A percentile compares a stretch with the other conserved stretches of the same genome.
phyloP scores from a whole-genome alignment of 2,797 vertebrate genomes.

The Triplophysa bombifrons region DNA sequence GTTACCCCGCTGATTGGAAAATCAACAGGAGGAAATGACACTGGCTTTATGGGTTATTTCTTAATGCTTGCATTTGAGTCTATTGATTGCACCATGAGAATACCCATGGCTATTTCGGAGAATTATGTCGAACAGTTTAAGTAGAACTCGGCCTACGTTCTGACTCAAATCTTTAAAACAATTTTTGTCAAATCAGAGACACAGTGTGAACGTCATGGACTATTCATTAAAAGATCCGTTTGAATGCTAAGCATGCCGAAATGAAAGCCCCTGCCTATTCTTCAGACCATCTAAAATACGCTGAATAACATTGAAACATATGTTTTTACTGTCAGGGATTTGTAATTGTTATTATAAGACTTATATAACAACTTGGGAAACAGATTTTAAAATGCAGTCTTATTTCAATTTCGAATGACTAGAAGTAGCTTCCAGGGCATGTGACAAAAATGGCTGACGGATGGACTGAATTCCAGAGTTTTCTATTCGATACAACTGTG shows the following conservation, averaged over 20 bases:
- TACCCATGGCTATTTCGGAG: not conserved
- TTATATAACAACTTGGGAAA: not conserved
- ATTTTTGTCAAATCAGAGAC: not conserved
- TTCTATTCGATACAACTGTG: not conserved
- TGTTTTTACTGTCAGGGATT: not conserved
- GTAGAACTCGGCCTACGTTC: not conserved
- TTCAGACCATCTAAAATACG: not conserved
- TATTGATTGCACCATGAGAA: slow-evolving; percentile 30
- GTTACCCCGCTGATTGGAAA: slow-evolving; percentile 41
- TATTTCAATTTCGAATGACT: not conserved
- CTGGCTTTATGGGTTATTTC: slow-evolving; percentile 45
- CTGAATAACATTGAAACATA: not conserved
- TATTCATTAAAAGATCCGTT: not conserved
- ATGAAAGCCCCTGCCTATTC: not conserved
- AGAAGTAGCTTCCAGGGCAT: not conserved
- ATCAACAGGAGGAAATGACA: slow-evolving; percentile 53
- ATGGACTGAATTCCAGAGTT: not conserved
- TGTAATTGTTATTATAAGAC: not conserved
- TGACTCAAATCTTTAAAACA: not conserved
- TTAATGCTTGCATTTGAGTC: slow-evolving; percentile 54
- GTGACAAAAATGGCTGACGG: not conserved
- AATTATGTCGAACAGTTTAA: not conserved
- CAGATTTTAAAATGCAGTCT: not conserved
- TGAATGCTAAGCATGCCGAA: not conserved
- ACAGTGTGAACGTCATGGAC: not conserved